These are phyloP conservation scores for Leptinotarsa peninsularis DNA, from an alignment of 2,888 invertebrate species.

Conservation along the genomic window DNA sequence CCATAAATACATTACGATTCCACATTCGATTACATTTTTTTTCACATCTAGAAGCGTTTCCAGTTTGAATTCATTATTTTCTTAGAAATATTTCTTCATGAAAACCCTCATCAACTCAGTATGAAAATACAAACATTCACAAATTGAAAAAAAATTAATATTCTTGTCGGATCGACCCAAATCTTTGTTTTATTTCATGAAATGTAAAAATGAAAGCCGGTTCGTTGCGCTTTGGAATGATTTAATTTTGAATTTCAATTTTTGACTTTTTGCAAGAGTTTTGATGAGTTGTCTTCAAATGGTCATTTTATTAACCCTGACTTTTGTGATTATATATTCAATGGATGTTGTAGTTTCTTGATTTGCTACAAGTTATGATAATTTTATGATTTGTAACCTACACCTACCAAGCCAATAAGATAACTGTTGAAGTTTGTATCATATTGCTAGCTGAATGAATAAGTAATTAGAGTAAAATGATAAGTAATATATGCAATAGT, in stretches of 20 bases:
- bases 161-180: not conserved
- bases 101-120: no score
- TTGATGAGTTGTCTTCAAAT: not conserved
- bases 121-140: no score
- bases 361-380: not conserved
- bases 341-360: not conserved
- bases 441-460: no score
- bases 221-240: not conserved
- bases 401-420: not conserved
- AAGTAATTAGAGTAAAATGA: no score
- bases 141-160: not conserved
- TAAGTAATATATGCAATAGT: no score
- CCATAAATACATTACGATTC: no score
- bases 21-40: no score
- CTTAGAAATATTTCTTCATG: no score
- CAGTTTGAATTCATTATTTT: no score
- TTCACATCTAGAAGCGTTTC: no score
- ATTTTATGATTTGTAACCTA: not conserved
- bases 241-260: not conserved
- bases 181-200: not conserved
- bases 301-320: not conserved
- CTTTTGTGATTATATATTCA: not conserved
- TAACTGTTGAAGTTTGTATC: no score
- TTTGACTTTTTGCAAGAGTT: not conserved
- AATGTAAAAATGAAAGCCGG: not conserved